These are phyloP conservation scores for Noctuana brunneofusca DNA, from an alignment of 2,888 invertebrate species.

Conservation along the genomic window DNA sequence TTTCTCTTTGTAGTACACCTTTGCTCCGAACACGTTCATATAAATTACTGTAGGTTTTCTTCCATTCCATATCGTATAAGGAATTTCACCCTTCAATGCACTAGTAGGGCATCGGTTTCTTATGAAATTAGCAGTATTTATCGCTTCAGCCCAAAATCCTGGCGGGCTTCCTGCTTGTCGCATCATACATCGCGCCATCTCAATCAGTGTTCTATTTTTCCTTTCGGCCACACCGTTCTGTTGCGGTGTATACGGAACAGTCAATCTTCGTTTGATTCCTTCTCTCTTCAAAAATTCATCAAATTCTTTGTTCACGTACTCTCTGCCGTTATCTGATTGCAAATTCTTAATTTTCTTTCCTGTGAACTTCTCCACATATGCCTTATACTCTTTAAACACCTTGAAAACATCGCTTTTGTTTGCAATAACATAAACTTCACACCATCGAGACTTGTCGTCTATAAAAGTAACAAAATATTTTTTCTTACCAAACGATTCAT, in stretches of 20 bases:
- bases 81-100: conserved; percentile 28
- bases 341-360: conserved; percentile 22
- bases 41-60: conserved; percentile 38
- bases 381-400: conserved; percentile 35
- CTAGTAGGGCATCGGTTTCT: neutral
- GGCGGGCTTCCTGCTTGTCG: conserved; percentile 31
- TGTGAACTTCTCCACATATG: conserved; percentile 29
- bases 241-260: conserved; percentile 30
- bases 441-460: conserved; percentile 35
- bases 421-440: conserved; percentile 35
- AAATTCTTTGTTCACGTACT: conserved; percentile 28
- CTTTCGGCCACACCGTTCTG: conserved; percentile 15
- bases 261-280: conserved; percentile 21
- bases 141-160: conserved; percentile 31
- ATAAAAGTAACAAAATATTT: conserved; percentile 38
- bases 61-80: conserved; percentile 36
- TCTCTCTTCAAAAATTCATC: conserved; percentile 15
- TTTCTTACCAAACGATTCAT: conserved; percentile 28
- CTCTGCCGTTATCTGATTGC: conserved; percentile 19
- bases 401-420: conserved; percentile 6
- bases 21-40: conserved; percentile 36
- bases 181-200: conserved; percentile 38
- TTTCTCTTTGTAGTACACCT: neutral
- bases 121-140: neutral
- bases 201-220: conserved; percentile 31